Conservation (phyloP, 2,797 vertebrate genomes). For the Hylomyscus alleni region DNA sequence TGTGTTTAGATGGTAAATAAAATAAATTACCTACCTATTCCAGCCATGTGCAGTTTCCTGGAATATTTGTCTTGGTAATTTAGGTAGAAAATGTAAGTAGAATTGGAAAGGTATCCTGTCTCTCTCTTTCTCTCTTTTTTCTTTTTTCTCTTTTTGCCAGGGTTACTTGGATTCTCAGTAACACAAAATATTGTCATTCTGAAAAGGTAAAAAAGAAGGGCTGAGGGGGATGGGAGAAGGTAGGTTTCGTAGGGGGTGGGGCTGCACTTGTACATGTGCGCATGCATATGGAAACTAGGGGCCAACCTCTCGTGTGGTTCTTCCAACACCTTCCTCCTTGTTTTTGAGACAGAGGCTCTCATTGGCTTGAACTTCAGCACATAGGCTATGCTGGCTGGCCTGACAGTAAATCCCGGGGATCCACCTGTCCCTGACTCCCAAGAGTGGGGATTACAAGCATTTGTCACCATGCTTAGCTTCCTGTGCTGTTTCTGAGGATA, state of each 20-base stretch:
- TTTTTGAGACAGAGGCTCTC: background rate
- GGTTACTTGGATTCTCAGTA: slow-evolving; percentile 38
- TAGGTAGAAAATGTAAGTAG: slow-evolving; percentile 77
- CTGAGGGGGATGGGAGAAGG: background rate
- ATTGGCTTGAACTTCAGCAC: background rate
- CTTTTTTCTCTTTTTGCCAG: background rate
- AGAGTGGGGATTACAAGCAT: background rate
- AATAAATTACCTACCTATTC: slow-evolving; percentile 79
- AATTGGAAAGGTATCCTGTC: slow-evolving; percentile 59
- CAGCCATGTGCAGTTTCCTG: slow-evolving; percentile 78
- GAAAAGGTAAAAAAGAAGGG: slow-evolving; percentile 3
- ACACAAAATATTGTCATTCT: slow-evolving; percentile 38
- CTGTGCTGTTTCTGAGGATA: background rate
- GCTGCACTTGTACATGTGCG: no score
- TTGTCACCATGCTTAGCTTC: background rate
- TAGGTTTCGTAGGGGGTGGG: background rate
- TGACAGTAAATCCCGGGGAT: no score
- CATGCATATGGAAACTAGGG: background rate
- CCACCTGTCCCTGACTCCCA: background rate
- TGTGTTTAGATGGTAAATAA: slow-evolving; percentile 82
- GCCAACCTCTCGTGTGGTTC: background rate
- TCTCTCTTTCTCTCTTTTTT: background rate
- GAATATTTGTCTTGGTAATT: slow-evolving; percentile 85
- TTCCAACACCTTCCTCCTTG: background rate
- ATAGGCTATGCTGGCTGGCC: background rate